phyloP scores from a whole-genome alignment of 1,140 invertebrate species.

The Tetranychus cinnabarinus region DNA sequence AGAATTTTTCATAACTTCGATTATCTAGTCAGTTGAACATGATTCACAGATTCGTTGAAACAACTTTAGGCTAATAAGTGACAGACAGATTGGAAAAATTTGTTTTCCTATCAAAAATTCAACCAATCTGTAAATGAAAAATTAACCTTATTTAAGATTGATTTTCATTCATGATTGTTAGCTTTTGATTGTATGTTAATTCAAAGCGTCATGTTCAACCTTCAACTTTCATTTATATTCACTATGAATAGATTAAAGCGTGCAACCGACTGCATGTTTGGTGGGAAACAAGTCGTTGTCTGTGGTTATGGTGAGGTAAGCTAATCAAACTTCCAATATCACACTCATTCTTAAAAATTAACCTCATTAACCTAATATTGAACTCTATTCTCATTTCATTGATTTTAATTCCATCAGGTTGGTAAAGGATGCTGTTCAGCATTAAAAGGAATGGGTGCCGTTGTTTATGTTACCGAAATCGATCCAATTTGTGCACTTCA shows the following conservation, averaged over 20 bases:
- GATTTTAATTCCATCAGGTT: constrained; percentile 28
- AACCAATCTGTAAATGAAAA: no score
- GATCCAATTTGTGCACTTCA: constrained; percentile 94
- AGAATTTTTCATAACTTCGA: no score
- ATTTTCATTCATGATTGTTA: no score
- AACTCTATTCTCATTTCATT: background rate
- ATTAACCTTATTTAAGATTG: no score
- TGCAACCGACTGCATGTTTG: constrained; percentile 93
- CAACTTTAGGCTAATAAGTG: no score
- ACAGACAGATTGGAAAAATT: no score
- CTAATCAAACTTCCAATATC: background rate
- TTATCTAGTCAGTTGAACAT: no score
- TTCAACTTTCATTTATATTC: background rate
- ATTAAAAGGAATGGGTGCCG: constrained; percentile 74
- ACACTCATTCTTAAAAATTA: background rate
- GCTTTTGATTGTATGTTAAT: constrained; percentile 7
- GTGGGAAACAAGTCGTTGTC: constrained; percentile 83
- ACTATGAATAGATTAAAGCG: constrained; percentile 47
- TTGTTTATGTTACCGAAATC: constrained; percentile 87
- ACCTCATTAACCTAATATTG: background rate
- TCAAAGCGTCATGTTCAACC: background rate
- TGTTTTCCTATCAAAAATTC: no score
- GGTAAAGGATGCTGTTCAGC: constrained; percentile 92
- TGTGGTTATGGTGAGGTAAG: constrained; percentile 76
- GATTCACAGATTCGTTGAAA: no score